Evolutionary conservation across 2,888 invertebrate genomes (phyloP).

Genomic region (Drosophila yooni): DNA sequence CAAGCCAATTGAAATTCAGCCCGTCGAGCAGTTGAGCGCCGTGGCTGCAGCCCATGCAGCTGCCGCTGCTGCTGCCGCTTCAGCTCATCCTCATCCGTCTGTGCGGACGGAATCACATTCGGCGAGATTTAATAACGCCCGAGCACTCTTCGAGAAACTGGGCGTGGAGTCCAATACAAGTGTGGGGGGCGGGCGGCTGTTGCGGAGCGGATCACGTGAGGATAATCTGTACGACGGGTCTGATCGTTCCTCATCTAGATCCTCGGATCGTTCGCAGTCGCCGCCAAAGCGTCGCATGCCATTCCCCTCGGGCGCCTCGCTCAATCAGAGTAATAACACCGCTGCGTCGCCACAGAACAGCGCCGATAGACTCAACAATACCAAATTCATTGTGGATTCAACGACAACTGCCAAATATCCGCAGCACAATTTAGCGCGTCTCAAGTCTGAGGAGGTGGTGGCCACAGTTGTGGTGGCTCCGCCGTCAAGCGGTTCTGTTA

Average conservation of each 20-base stretch:
- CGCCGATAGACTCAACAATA: slow-evolving; percentile 68
- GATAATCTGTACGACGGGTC: slow-evolving; percentile 84
- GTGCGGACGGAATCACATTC: slow-evolving; percentile 95
- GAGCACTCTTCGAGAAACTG: slow-evolving; percentile 96
- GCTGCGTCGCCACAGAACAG: slow-evolving; percentile 82
- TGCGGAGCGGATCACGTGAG: slow-evolving; percentile 84
- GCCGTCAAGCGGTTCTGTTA: slow-evolving; percentile 55
- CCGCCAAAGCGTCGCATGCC: slow-evolving; percentile 84
- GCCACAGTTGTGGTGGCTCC: slow-evolving; percentile 9
- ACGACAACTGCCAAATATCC: slow-evolving; percentile 65
- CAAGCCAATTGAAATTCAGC: slow-evolving; percentile 87
- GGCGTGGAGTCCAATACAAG: slow-evolving; percentile 88
- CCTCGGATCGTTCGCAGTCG: slow-evolving; percentile 85
- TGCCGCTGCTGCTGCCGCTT: slow-evolving; percentile 77
- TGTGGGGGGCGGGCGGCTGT: slow-evolving; percentile 82
- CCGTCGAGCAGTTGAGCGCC: slow-evolving; percentile 83
- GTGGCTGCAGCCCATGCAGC: slow-evolving; percentile 83
- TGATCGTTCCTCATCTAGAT: slow-evolving; percentile 83
- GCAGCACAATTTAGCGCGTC: slow-evolving; percentile 86
- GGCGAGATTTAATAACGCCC: slow-evolving; percentile 95
- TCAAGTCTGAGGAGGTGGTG: slow-evolving; percentile 86
- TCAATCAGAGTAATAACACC: slow-evolving; percentile 79
- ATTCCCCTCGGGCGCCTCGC: slow-evolving; percentile 82
- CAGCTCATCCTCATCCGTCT: slow-evolving; percentile 87
- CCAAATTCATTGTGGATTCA: slow-evolving; percentile 82